Percentiles rank a stretch among this genome's conserved stretches.
These are phyloP conservation scores for Lycophotia porphyrea DNA, from an alignment of 2,888 invertebrate species.

Conservation along the genomic window DNA sequence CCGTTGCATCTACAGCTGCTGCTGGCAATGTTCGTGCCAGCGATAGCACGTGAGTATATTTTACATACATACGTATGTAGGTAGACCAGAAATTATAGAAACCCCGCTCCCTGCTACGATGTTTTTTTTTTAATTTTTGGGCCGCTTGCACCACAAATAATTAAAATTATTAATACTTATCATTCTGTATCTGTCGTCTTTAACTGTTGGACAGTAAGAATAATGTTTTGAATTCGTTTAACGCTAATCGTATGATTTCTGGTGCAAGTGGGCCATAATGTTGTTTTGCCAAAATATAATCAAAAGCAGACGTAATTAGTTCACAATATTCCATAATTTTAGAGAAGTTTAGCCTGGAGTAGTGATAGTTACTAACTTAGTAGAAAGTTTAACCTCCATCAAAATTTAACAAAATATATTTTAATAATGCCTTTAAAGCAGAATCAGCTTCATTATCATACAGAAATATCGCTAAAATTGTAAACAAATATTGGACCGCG, in stretches of 20 bases:
- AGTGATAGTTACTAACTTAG: constrained; percentile 11
- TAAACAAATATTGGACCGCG: constrained; percentile 30
- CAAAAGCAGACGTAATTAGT: background rate
- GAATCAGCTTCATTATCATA: constrained; percentile 76
- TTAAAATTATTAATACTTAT: background rate
- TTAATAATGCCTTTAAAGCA: constrained; percentile 64
- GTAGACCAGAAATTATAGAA: background rate
- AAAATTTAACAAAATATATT: constrained; percentile 47
- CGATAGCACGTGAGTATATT: constrained; percentile 75
- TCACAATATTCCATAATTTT: constrained; percentile 9
- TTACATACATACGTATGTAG: background rate
- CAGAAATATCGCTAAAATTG: constrained; percentile 68
- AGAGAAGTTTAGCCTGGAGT: background rate
- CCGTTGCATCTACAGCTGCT: constrained; percentile 72
- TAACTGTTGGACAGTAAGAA: background rate
- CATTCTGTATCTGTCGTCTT: background rate
- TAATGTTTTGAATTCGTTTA: background rate
- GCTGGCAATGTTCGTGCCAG: constrained; percentile 70
- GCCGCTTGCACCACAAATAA: background rate
- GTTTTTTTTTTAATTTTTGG: background rate
- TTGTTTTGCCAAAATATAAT: background rate
- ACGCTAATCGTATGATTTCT: background rate
- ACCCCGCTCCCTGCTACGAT: background rate
- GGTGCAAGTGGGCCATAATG: background rate
- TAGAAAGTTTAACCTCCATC: background rate